Base-by-base conservation (phyloP, 1,140 invertebrate genomes). In the Heliconius congener region DNA sequence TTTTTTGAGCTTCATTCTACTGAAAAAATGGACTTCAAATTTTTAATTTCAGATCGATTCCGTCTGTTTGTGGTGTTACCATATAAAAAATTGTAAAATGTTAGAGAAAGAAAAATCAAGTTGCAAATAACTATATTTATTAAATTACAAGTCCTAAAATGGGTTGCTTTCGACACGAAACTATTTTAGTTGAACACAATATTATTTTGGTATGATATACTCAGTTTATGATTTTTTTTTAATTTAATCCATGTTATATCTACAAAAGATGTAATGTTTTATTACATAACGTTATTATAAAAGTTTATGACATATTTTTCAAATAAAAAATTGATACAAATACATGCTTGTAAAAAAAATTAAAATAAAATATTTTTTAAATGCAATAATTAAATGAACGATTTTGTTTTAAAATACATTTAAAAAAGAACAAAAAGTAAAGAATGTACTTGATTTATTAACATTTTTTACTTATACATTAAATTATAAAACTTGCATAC, bases 151-250 rank as follows among this genome's bases (percentile, higher is more conserved):
- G n/a, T 57, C n/a, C 55, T 57, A 57, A 57, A 23, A 57, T 23
- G 8, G 19, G 18, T 52, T 19, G 50, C 18, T 57, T 57, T 57
- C 8, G n/a, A 57, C 6, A 57, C 55, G 71, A 52, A 52, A 52
- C 42, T 52, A 52, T 52, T 19, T 55, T 57, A 9, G 8, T 60
- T 77, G 75, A 81, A 81, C 79, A 81, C 79, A 76, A 71, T 76
- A 74, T 76, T 75, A 75, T 81, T 78, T 81, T 81, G 66, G 73
- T 78, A 73, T 42, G 80, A 78, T 81, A 78, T 71, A 52, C 74
- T 81, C 73, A 78, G 76, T 75, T 81, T 77, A 9, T 71, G 18
- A 3, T 71, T 57, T 23, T 57, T 23, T 57, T 57, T 46, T 9
- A 3, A 23, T 23, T 23, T n/a, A 23, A 57, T 52, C 18, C 50